Evolutionary conservation across 2,113 vertebrate genomes (phyloP).

Genomic region (Sinocyclocheilus grahami): DNA sequence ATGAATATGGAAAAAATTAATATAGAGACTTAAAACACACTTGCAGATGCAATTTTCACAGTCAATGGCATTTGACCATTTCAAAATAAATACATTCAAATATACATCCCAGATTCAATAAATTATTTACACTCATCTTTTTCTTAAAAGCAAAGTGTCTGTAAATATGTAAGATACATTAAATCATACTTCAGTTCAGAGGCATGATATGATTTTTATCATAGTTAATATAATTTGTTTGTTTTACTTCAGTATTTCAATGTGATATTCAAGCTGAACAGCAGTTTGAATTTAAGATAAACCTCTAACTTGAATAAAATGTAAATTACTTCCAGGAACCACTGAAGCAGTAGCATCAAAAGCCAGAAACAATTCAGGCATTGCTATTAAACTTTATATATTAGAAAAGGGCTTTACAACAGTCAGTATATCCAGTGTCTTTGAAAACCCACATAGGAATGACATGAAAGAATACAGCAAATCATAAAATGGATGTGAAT

Average conservation of each 20-base stretch:
- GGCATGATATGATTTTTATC: neutral
- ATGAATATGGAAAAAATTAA: neutral
- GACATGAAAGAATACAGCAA: neutral
- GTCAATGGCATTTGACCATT: neutral
- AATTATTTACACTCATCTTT: neutral
- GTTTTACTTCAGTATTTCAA: neutral
- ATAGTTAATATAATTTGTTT: neutral
- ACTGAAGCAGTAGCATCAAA: neutral
- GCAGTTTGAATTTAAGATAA: neutral
- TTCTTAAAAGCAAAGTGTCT: neutral
- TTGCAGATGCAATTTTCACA: neutral
- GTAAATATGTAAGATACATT: constrained; percentile 22
- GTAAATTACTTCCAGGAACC: neutral
- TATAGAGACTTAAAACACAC: neutral
- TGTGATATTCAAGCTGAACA: neutral
- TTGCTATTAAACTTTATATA: neutral
- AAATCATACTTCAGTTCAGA: neutral
- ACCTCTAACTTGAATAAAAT: neutral
- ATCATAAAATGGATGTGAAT: neutral
- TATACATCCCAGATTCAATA: neutral
- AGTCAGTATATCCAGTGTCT: neutral
- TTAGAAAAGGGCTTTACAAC: neutral
- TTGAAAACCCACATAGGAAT: neutral
- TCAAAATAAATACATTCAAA: neutral
- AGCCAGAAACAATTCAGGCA: neutral